Conservation (phyloP, 2,888 invertebrate genomes). For the Metalampra italica region DNA sequence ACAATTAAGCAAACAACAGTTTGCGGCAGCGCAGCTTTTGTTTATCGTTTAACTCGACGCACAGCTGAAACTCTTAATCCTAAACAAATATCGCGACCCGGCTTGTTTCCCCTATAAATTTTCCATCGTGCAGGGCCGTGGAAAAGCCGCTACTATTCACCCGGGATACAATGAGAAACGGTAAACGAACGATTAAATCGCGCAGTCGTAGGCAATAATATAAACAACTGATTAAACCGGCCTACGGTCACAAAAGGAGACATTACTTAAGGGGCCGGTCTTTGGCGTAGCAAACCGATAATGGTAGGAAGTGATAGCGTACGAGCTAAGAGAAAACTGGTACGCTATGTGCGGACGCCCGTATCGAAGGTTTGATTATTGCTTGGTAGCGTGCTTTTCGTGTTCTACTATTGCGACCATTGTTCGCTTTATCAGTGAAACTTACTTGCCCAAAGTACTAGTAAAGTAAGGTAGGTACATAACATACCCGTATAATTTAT, state of each 20-base stretch:
- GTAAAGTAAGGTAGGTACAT: background rate
- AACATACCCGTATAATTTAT: background rate
- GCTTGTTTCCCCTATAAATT: conserved; percentile 43
- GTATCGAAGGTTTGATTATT: conserved; percentile 44
- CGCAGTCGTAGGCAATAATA: conserved; percentile 66
- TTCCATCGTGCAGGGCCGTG: conserved; percentile 36
- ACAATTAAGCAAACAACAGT: conserved; percentile 72
- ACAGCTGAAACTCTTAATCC: conserved; percentile 70
- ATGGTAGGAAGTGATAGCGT: conserved; percentile 66
- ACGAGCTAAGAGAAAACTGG: conserved; percentile 44
- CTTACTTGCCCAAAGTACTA: conserved; percentile 16
- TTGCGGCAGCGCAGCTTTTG: conserved; percentile 62
- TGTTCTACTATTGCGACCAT: conserved; percentile 21
- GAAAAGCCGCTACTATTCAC: conserved; percentile 42
- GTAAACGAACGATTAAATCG: conserved; percentile 72
- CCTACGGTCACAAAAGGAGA: conserved; percentile 72
- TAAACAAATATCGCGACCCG: conserved; percentile 63
- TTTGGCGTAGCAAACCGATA: conserved; percentile 60
- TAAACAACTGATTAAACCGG: conserved; percentile 74
- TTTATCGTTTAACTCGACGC: conserved; percentile 64
- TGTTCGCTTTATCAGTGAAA: conserved; percentile 35
- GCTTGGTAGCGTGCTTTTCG: conserved; percentile 22
- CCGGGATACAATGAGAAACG: conserved; percentile 66
- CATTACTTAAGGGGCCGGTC: conserved; percentile 66
- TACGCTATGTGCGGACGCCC: conserved; percentile 41